Conservation (phyloP, 2,888 invertebrate species). For the Drosophila antonietae region DNA sequence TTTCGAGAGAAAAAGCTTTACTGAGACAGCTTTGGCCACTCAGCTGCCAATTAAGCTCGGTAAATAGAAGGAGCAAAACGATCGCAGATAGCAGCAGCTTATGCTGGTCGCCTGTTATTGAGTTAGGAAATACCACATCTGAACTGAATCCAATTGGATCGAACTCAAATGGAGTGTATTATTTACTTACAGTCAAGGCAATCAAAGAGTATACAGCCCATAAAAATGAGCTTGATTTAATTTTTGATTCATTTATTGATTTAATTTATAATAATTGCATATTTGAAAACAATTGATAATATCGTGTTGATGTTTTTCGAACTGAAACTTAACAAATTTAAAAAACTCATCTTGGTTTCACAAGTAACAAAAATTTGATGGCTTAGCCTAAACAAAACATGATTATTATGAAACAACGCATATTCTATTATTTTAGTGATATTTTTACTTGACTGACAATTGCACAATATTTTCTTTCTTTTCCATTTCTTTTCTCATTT, state of each 20-base stretch:
- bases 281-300: constrained; percentile 70
- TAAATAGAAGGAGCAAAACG: neutral
- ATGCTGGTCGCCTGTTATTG: neutral
- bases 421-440: constrained; percentile 26
- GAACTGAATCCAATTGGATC: neutral
- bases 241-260: constrained; percentile 44
- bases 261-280: constrained; percentile 49
- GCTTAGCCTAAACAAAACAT: constrained; percentile 66
- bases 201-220: neutral
- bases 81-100: neutral
- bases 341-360: constrained; percentile 54
- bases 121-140: neutral
- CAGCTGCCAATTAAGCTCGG: neutral
- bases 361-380: constrained; percentile 55
- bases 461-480: constrained; percentile 29
- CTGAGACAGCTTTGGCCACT: neutral
- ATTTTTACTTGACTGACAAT: constrained; percentile 44
- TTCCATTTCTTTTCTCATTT: constrained; percentile 8
- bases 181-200: neutral
- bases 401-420: constrained; percentile 35
- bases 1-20: neutral
- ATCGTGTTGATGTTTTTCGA: constrained; percentile 54
- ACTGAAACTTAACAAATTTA: constrained; percentile 64
- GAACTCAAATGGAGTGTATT: neutral
- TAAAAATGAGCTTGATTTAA: neutral